These are phyloP conservation scores for Musca vetustissima DNA, from an alignment of 1,140 invertebrate species.

Conservation along the genomic window DNA sequence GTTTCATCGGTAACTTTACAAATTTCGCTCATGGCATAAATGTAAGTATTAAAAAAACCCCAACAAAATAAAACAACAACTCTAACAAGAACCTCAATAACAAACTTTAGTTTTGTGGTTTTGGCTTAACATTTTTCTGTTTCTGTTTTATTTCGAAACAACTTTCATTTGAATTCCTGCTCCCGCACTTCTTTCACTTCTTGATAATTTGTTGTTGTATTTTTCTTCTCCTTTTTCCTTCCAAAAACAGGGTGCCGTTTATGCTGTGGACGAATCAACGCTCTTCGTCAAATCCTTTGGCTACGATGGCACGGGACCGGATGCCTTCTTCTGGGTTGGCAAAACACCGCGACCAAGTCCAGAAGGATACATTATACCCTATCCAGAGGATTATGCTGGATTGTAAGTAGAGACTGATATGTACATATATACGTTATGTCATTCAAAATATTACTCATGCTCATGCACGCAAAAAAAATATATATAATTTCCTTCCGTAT, in stretches of 20 bases:
- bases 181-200: constrained; percentile 3
- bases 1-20: constrained; percentile 68
- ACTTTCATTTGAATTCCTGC: neutral
- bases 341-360: constrained; percentile 74
- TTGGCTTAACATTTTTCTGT: constrained; percentile 39
- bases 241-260: constrained; percentile 64
- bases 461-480: too few species aligned
- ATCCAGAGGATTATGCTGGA: constrained; percentile 76
- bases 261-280: constrained; percentile 84
- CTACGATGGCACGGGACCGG: constrained; percentile 83
- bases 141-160: constrained; percentile 31
- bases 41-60: constrained; percentile 33
- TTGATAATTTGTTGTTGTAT: neutral
- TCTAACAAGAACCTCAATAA: neutral
- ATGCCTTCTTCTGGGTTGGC: constrained; percentile 87
- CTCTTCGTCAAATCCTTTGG: constrained; percentile 83
- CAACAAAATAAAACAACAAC: neutral
- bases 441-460: neutral
- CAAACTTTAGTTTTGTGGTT: constrained; percentile 27
- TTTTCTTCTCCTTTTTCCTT: too few species aligned
- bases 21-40: constrained; percentile 74
- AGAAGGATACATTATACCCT: constrained; percentile 79
- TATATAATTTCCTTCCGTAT: too few species aligned
- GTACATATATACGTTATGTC: neutral
- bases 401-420: constrained; percentile 60